Evolutionary conservation across 2,888 invertebrate genomes (phyloP), one percentile per base, ranked within the genome.

Genomic region (Drosophila pegasa): DNA sequence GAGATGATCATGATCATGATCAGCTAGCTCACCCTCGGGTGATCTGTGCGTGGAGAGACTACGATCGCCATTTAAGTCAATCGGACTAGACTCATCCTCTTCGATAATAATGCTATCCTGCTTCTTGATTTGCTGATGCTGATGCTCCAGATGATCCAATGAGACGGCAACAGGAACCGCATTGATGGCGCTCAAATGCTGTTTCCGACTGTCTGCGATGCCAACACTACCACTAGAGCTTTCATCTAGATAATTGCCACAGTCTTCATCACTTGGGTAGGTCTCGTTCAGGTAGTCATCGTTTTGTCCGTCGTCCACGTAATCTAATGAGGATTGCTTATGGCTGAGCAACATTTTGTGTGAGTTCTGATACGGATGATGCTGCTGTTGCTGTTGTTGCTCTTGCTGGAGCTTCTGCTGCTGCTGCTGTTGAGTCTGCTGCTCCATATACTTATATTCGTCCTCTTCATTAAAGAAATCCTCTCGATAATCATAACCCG

Each of bases 391-490:
- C 43, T 57, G 63, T 20, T 77, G 74, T 7, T 72, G 51, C 20
- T 80, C 72, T 43, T 62, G 75, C 29, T 63, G 71, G n/a, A 77
- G 77, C 5, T 71, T 55, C 31, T 71, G 56, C 31, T 80, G 76
- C 18, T 83, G 80, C 51, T 90, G 82, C 29, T 84, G 76, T 38
- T 87, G 80, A 41, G 85, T 72, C 60, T 92, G 92, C 47, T 91
- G 91, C 62, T 92, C 91, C 22, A 92, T 83, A 71, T 92, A 92
- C 58, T 92, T 91, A 60, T 90, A 91, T 75, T 92, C 92, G 74
- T 92, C 92, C 74, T 92, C 92, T 73, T 92, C 92, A 63, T 92
- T 92, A 68, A 92, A 92, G 75, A 90, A 92, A 82, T 92, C 92
- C 68, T 92, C 90, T 38, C 89, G 91, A 89, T 92, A 92, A 80